Evolutionary conservation across 2,113 vertebrate species (phyloP).

Genomic region (Trogon surrucura): DNA sequence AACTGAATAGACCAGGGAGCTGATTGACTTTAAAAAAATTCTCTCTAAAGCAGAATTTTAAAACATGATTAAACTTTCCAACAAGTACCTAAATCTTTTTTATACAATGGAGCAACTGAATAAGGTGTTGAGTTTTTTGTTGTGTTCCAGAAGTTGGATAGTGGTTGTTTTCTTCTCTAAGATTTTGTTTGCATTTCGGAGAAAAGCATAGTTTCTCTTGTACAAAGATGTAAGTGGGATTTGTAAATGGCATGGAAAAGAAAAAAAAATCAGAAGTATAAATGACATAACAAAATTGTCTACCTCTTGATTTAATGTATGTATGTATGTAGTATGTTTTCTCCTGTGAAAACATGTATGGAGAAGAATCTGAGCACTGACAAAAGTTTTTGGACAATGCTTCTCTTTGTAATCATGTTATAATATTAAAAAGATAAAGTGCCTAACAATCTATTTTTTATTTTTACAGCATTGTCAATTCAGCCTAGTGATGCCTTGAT

Average conservation of each 20-base stretch:
- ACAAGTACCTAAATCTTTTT: neutral
- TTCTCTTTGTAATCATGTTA: neutral
- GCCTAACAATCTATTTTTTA: neutral
- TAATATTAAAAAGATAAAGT: neutral
- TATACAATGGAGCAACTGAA: neutral
- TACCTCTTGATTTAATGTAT: neutral
- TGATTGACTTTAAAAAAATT: neutral
- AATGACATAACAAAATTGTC: neutral
- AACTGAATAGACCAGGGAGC: neutral
- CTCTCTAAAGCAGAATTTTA: neutral
- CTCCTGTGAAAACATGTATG: neutral
- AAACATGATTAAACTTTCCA: neutral
- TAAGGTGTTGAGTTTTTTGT: neutral
- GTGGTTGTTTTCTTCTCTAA: neutral
- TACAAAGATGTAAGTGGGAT: neutral
- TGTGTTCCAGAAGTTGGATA: neutral
- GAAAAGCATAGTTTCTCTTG: neutral
- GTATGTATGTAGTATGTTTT: neutral
- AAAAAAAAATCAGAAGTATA: neutral
- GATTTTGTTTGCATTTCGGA: neutral
- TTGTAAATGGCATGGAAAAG: neutral
- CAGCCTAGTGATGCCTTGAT: conserved; percentile 74
- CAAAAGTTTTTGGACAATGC: neutral
- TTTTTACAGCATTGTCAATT: conserved; percentile 76
- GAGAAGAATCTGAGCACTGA: neutral